Percentiles rank a stretch among this genome's conserved stretches.
These are phyloP conservation scores for Rhinichthys klamathensis DNA, from an alignment of 2,113 vertebrate species.

Conservation along the genomic window DNA sequence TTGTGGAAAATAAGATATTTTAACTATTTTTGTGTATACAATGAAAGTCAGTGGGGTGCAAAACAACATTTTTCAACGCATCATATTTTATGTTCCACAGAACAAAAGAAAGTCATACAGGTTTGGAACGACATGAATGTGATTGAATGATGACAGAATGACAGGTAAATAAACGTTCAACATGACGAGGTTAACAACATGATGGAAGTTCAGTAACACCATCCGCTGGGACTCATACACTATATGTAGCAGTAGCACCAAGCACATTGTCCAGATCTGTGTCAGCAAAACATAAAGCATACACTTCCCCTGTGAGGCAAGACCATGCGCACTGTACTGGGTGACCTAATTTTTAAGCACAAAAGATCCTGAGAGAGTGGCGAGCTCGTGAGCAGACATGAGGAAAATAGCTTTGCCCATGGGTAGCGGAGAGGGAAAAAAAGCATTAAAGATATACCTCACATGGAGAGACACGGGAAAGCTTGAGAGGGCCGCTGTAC, in stretches of 20 bases:
- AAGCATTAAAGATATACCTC: constrained; percentile 19
- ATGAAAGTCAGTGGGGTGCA: neutral
- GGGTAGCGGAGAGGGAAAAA: constrained; percentile 34
- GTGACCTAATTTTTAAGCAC: constrained; percentile 69
- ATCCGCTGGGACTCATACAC: neutral
- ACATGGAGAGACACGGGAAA: constrained; percentile 1
- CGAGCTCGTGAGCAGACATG: constrained; percentile 43
- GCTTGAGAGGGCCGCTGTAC: constrained; percentile 12
- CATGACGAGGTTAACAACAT: neutral
- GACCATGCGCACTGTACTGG: constrained; percentile 53
- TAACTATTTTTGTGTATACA: neutral
- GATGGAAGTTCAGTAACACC: neutral
- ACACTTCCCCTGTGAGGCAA: constrained; percentile 53
- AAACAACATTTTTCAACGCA: neutral
- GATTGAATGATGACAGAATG: neutral
- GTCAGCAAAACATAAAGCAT: constrained; percentile 47
- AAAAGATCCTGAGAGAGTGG: constrained; percentile 49
- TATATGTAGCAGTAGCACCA: constrained; percentile 18
- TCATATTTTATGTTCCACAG: neutral
- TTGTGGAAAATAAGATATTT: neutral
- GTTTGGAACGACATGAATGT: neutral
- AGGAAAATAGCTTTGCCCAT: constrained; percentile 47
- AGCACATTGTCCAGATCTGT: constrained; percentile 12
- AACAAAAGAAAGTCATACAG: neutral
- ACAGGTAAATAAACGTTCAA: neutral